Evolutionary conservation across 2,888 invertebrate species (phyloP), one percentile per base, ranked within the genome.

Genomic region (Omphaloscelis lunosa): DNA sequence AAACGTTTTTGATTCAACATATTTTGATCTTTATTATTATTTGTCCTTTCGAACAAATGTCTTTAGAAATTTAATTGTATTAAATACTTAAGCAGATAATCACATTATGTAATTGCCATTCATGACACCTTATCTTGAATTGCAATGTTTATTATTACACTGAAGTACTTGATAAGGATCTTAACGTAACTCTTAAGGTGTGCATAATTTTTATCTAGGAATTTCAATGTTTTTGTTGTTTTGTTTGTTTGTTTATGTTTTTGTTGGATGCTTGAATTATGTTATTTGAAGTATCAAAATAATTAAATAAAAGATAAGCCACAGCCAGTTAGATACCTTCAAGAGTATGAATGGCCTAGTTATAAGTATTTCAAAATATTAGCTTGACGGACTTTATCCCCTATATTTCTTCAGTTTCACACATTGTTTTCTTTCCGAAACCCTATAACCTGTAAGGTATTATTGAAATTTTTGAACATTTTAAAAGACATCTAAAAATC

Each of bases 141-240:
- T 61, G 29, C 15, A 71, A 23, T 79, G 29, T 80, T 70, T 56
- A 48, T 76, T 68, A 48, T 68, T 34, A 77, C 27, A 82, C 5
- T 51, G 2, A 77, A 77, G 41, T 51, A 73, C 20, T 34, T 79
- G 73, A 84, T 79, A 84, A 72, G 53, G 51, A 68, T 72, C 65
- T 48, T 69, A 79, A 61, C 34, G 34, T 65, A 69, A 58, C 51
- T 39, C 61, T 41, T 11, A 45, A 29, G 17, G 48, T 48, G 15
- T 74, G n/a, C 59, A 11, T 65, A 51, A 3, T 41, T 41, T 53
- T 15, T 69, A 45, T 41, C 20, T 75, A 48, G 27, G 15, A 62
- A 48, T 62, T 48, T 41, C 3, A 67, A 66, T 62, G 56, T 61
- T 48, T 73, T 39, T 73, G 39, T 63, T 56, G 34, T 48, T 62